Base-by-base conservation (phyloP, 2,888 invertebrate genomes). In the Meandrusa payeni region DNA sequence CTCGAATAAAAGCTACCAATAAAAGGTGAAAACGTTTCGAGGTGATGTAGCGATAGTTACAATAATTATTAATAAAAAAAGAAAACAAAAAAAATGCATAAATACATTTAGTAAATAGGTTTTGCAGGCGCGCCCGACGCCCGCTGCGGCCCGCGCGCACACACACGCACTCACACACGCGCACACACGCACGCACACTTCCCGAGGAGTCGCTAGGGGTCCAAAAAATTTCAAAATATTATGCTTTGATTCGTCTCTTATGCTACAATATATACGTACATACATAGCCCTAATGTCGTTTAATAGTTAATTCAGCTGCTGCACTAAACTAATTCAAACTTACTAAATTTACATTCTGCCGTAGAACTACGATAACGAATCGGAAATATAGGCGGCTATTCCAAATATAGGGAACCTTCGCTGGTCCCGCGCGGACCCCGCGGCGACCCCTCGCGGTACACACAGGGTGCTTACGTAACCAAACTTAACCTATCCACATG, bases 391-490 rank as follows among this genome's bases (percentile, higher is more conserved):
- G n/a, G n/a, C n/a, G n/a, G n/a, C n/a, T n/a, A n/a, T n/a, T n/a
- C n/a, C n/a, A n/a, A n/a, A n/a, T n/a, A 3, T 15, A 26, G 15
- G 13, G 28, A 6, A n/a, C 28, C 2, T 1, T 5, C 2, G 4
- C 31, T 2, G 19, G 19, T 4, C 10, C 20, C 22, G 22, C 2
- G 1, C 28, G 15, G 1, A n/a, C 24, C 12, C 31, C n/a, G 13
- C 19, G 13, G 41, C 40, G 36, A 12, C 47, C 39, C 44, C 28
- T 33, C 52, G 48, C 41, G 7, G 32, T 29, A 32, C 49, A 67
- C 78, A 74, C 79, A 61, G 77, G 80, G 79, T 79, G 81, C 76
- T 78, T 76, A 80, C 81, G 60, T 64, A 65, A 73, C 76, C 65
- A 63, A 68, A 74, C 73, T 70, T 77, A 66, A 70, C 76, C 77